Evolutionary conservation across 2,888 invertebrate species (phyloP).

Genomic region (Salpingus planirostris): DNA sequence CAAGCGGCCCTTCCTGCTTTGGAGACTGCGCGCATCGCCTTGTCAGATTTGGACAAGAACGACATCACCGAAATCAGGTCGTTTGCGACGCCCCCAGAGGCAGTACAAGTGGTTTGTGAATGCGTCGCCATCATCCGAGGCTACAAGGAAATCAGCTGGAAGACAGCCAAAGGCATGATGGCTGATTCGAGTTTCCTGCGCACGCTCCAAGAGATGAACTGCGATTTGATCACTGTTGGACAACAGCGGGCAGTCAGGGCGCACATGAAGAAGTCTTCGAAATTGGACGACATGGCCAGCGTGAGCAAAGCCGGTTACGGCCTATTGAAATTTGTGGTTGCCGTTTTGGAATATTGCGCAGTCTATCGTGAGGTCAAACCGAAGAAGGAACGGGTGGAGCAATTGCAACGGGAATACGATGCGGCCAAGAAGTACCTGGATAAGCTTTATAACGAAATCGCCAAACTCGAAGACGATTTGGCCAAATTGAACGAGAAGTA

Average conservation of each 20-base stretch:
- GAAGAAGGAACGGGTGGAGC: slow-evolving; percentile 73
- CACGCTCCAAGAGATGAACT: slow-evolving; percentile 78
- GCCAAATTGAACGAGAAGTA: slow-evolving; percentile 64
- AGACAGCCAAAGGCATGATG: slow-evolving; percentile 88
- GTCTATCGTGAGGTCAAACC: slow-evolving; percentile 80
- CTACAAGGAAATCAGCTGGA: slow-evolving; percentile 81
- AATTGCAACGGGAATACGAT: slow-evolving; percentile 63
- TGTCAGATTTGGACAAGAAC: slow-evolving; percentile 75
- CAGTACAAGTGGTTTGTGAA: slow-evolving; percentile 84
- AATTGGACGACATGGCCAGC: slow-evolving; percentile 72
- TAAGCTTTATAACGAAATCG: slow-evolving; percentile 66
- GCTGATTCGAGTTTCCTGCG: slow-evolving; percentile 77
- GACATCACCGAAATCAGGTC: slow-evolving; percentile 91
- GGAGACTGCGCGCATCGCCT: slow-evolving; percentile 69
- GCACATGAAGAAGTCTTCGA: slow-evolving; percentile 63
- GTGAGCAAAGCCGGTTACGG: slow-evolving; percentile 84
- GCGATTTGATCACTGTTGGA: slow-evolving; percentile 60
- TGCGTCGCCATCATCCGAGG: slow-evolving; percentile 81
- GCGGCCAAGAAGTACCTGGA: slow-evolving; percentile 54
- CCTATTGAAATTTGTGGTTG: slow-evolving; percentile 73
- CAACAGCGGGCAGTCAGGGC: slow-evolving; percentile 63
- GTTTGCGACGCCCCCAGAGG: slow-evolving; percentile 83
- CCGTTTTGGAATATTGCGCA: slow-evolving; percentile 82
- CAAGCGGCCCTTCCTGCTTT: slow-evolving; percentile 77
- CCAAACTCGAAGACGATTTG: slow-evolving; percentile 61